Evolutionary conservation across 2,113 vertebrate genomes (phyloP).

Genomic region (Myrmecophaga tridactyla): DNA sequence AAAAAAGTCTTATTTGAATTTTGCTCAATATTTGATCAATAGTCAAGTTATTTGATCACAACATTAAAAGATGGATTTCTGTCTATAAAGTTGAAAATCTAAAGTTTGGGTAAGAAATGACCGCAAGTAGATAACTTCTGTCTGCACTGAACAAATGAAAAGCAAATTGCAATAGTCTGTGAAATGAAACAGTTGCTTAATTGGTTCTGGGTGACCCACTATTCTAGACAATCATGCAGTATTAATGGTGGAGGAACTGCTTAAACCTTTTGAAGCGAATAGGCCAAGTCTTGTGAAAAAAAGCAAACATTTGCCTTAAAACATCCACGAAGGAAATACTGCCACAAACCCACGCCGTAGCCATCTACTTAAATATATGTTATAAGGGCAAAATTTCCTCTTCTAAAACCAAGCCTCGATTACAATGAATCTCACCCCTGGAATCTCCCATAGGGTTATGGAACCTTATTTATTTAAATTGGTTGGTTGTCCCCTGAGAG

Average conservation of each 20-base stretch:
- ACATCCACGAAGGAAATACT: background rate
- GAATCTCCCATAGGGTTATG: conserved; percentile 42
- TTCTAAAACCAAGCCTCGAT: conserved; percentile 36
- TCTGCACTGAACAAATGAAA: background rate
- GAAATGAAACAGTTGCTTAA: conserved; percentile 12
- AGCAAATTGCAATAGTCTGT: background rate
- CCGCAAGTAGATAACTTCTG: background rate
- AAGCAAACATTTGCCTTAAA: background rate
- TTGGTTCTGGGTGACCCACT: background rate
- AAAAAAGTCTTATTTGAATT: conserved; percentile 49
- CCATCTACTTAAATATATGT: background rate
- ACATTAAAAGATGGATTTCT: conserved; percentile 25
- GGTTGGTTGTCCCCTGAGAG: conserved; percentile 40
- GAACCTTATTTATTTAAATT: conserved; percentile 74
- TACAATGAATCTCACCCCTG: conserved; percentile 38
- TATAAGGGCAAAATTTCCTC: conserved; percentile 34
- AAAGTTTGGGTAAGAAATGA: background rate
- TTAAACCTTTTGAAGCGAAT: conserved; percentile 38
- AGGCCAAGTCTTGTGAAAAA: background rate
- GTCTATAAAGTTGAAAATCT: conserved; percentile 24
- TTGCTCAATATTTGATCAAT: no score
- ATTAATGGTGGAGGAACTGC: background rate
- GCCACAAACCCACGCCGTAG: background rate
- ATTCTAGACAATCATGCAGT: background rate
- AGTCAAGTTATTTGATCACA: conserved; percentile 45